A percentile compares a stretch with the other conserved stretches of the same genome.
These are phyloP conservation scores for Parapsyche elsis DNA, from an alignment of 1,140 invertebrate genomes.

Conservation along the genomic window DNA sequence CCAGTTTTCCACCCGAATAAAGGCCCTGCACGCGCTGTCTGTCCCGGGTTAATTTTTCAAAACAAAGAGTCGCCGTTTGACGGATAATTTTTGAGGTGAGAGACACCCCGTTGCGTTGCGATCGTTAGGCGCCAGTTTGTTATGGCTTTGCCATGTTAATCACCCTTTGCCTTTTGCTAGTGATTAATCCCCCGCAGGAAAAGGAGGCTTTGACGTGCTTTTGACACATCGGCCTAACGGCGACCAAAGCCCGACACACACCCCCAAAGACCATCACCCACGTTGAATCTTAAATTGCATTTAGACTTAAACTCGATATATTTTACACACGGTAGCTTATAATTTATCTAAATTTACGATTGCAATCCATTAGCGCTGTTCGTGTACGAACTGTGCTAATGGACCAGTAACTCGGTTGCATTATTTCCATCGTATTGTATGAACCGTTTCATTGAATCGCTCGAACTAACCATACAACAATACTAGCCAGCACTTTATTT, in stretches of 20 bases:
- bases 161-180: neutral
- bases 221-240: neutral
- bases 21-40: neutral
- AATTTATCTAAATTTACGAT: neutral
- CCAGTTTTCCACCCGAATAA: neutral
- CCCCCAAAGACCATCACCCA: neutral
- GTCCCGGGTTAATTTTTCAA: neutral
- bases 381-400: too few species aligned
- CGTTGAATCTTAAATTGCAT: too few species aligned
- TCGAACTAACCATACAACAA: too few species aligned
- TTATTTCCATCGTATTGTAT: too few species aligned
- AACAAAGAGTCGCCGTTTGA: neutral
- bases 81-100: conserved; percentile 7
- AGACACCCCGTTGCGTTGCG: neutral
- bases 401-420: too few species aligned
- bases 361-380: too few species aligned
- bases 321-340: too few species aligned
- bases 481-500: too few species aligned
- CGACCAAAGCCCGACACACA: neutral
- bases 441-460: too few species aligned
- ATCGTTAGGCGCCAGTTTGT: neutral
- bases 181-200: neutral
- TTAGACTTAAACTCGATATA: too few species aligned
- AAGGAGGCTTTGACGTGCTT: conserved; percentile 11
- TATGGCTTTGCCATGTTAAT: neutral